Conservation (phyloP, 2,888 invertebrate species). For the Pasiphila rectangulata region DNA sequence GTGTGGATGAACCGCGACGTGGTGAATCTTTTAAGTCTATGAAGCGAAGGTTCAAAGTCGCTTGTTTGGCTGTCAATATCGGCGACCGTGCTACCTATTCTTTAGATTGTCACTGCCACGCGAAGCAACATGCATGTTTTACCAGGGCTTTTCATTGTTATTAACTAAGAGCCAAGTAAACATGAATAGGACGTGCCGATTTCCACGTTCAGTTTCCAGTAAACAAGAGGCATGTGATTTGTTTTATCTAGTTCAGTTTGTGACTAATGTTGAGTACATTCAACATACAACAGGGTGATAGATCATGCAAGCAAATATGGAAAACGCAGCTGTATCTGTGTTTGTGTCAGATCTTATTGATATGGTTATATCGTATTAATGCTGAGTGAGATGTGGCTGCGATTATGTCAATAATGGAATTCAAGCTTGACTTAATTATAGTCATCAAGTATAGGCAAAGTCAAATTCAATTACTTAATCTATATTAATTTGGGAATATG, state of each 20-base stretch:
- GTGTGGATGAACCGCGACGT: neutral
- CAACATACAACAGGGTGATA: neutral
- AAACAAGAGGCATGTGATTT: constrained; percentile 2
- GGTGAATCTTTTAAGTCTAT: neutral
- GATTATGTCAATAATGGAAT: too few species aligned
- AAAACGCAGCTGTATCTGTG: too few species aligned
- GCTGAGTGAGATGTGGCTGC: too few species aligned
- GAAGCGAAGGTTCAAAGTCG: neutral
- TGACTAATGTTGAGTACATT: constrained; percentile 1
- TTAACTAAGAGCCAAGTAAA: constrained; percentile 15
- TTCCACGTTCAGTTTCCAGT: constrained; percentile 28
- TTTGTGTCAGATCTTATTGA: too few species aligned
- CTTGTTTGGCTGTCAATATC: neutral
- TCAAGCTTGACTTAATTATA: too few species aligned
- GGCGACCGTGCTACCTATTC: constrained; percentile 9
- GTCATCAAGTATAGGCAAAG: too few species aligned
- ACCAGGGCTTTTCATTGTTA: constrained; percentile 22
- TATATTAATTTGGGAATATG: too few species aligned
- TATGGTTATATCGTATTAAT: too few species aligned
- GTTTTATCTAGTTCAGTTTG: neutral
- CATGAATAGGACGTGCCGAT: constrained; percentile 27
- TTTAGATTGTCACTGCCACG: constrained; percentile 23
- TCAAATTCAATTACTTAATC: too few species aligned
- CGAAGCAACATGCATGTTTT: constrained; percentile 23
- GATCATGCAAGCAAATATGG: neutral